phyloP scores from a whole-genome alignment of 2,888 invertebrate genomes.

The Pyrgus malvae region DNA sequence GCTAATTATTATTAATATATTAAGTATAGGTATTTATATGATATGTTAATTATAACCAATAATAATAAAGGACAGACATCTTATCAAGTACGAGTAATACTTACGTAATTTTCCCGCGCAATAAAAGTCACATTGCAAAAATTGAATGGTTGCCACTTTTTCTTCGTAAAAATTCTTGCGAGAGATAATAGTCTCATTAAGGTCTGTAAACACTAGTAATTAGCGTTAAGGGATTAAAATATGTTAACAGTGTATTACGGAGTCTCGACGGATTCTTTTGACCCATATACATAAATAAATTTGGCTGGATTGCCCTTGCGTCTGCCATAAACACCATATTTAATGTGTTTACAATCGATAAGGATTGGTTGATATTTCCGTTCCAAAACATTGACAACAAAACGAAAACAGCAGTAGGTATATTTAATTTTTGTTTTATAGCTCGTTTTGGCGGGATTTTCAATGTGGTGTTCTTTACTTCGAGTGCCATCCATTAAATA shows the following conservation, averaged over 20 bases:
- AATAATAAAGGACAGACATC: too few species aligned
- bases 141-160: conserved; percentile 11
- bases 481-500: too few species aligned
- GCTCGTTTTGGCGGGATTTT: too few species aligned
- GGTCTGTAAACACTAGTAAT: conserved; percentile 27
- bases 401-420: too few species aligned
- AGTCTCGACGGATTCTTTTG: conserved; percentile 2
- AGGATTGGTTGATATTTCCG: conserved; percentile 3
- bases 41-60: too few species aligned
- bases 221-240: conserved; percentile 18
- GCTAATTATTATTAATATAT: too few species aligned
- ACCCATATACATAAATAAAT: conserved; percentile 21
- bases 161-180: conserved; percentile 21
- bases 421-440: too few species aligned
- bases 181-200: conserved; percentile 31
- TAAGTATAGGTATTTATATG: too few species aligned
- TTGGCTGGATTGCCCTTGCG: conserved; percentile 30
- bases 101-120: too few species aligned
- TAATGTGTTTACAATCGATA: conserved; percentile 11
- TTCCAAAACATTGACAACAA: neutral
- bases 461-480: too few species aligned
- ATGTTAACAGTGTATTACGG: conserved; percentile 5
- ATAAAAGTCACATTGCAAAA: too few species aligned
- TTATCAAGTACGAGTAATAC: too few species aligned
- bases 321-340: conserved; percentile 27